Percentiles rank a stretch among this genome's conserved stretches.
Evolutionary conservation across 2,797 vertebrate genomes (phyloP).

Genomic region (Rhodeus uyekii): DNA sequence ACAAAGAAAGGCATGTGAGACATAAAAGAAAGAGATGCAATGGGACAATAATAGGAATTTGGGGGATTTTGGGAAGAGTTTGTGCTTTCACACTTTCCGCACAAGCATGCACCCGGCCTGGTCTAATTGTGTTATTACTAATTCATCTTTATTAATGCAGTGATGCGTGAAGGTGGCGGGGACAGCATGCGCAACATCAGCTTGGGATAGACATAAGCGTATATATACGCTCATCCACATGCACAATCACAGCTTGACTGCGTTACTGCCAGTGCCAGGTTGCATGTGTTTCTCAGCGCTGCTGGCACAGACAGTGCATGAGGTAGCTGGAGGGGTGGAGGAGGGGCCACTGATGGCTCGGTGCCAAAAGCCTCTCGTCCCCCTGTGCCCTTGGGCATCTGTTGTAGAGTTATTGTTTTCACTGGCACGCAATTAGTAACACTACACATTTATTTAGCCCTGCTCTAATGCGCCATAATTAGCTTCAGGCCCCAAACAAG

Average conservation of each 20-base stretch:
- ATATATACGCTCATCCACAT: constrained; percentile 21
- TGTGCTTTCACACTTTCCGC: background rate
- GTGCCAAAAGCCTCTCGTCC: constrained; percentile 73
- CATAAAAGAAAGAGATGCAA: constrained; percentile 38
- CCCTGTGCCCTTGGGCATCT: constrained; percentile 81
- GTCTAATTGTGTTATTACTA: constrained; percentile 78
- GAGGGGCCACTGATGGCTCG: constrained; percentile 71
- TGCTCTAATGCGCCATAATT: constrained; percentile 85
- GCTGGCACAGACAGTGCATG: constrained; percentile 26
- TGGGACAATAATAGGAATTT: constrained; percentile 20
- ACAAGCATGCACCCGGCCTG: constrained; percentile 42
- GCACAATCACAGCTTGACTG: constrained; percentile 58
- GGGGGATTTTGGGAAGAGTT: background rate
- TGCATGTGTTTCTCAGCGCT: constrained; percentile 67
- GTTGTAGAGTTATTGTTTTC: constrained; percentile 86
- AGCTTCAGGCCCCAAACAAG: constrained; percentile 79
- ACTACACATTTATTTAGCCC: constrained; percentile 88
- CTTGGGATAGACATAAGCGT: constrained; percentile 25
- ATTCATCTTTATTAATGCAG: constrained; percentile 80
- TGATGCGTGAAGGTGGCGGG: constrained; percentile 71
- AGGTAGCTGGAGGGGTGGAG: constrained; percentile 44
- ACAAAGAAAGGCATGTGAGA: constrained; percentile 40
- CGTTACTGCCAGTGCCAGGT: constrained; percentile 69
- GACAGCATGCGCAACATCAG: constrained; percentile 45
- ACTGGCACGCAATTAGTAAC: constrained; percentile 89